Percentiles rank a stretch among this genome's conserved stretches.
Conservation (phyloP, 2,113 vertebrate genomes). For the Cynoglossus semilaevis region DNA sequence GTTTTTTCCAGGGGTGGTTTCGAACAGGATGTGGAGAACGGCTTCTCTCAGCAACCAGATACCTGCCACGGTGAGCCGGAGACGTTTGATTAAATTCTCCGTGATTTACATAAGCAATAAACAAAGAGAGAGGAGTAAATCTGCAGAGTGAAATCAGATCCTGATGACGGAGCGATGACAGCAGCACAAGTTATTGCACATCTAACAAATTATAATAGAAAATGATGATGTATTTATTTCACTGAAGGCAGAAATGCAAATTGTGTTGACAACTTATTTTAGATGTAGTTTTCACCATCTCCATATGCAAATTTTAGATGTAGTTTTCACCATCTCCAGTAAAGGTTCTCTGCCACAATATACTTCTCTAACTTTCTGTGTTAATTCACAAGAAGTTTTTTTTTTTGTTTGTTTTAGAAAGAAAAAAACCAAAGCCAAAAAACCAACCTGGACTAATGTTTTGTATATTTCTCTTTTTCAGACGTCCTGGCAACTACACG, state of each 20-base stretch:
- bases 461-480: constrained; percentile 37
- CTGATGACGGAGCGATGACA: not conserved
- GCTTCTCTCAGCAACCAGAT: constrained; percentile 64
- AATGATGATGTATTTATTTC: constrained; percentile 26
- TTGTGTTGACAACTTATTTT: constrained; percentile 17
- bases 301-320: not conserved
- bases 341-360: no score
- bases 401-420: no score
- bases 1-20: constrained; percentile 71
- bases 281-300: constrained; percentile 7
- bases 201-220: constrained; percentile 19
- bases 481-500: constrained; percentile 79
- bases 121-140: not conserved
- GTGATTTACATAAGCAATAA: constrained; percentile 23
- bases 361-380: no score
- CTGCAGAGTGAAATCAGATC: constrained; percentile 1
- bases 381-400: not conserved
- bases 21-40: constrained; percentile 79
- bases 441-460: not conserved
- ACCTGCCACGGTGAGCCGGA: constrained; percentile 82
- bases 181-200: not conserved
- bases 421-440: not conserved
- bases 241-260: constrained; percentile 1
- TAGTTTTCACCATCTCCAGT: constrained; percentile 4
- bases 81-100: constrained; percentile 1